A percentile compares a stretch with the other conserved stretches of the same genome.
phyloP scores from a whole-genome alignment of 2,797 vertebrate species.

The Myripristis murdjan region DNA sequence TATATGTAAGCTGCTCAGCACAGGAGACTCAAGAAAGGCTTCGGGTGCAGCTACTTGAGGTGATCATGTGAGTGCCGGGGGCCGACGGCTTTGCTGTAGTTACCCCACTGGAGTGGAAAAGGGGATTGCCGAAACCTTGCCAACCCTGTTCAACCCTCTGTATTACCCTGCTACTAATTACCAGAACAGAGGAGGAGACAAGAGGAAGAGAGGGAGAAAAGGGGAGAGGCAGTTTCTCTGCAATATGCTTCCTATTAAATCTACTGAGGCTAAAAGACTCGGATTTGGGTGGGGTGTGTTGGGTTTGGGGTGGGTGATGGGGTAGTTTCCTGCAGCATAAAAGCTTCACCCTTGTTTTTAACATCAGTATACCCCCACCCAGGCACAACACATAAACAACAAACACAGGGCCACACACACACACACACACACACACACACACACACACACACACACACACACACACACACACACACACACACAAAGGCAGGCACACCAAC shows the following conservation, averaged over 20 bases:
- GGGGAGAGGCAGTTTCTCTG: constrained; percentile 45
- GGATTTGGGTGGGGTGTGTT: constrained; percentile 68
- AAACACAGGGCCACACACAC: constrained; percentile 5
- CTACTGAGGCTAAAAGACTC: constrained; percentile 47
- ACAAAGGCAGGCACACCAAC: constrained; percentile 1
- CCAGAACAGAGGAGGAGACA: constrained; percentile 66
- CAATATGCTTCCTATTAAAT: constrained; percentile 82
- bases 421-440: background rate
- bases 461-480: background rate
- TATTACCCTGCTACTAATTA: constrained; percentile 78
- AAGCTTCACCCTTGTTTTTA: constrained; percentile 48
- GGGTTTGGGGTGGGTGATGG: constrained; percentile 44
- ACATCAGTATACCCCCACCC: constrained; percentile 38
- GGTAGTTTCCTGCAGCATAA: constrained; percentile 57
- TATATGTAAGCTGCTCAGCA: constrained; percentile 26
- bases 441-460: constrained; percentile 30
- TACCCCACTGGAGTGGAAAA: constrained; percentile 74
- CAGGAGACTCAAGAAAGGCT: constrained; percentile 4
- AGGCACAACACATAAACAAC: constrained; percentile 46
- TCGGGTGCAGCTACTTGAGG: constrained; percentile 46
- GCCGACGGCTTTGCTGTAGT: constrained; percentile 61
- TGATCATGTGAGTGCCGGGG: constrained; percentile 44
- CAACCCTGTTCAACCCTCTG: constrained; percentile 59
- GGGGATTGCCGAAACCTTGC: constrained; percentile 82
- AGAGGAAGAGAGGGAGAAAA: constrained; percentile 22